Conservation (phyloP, 2,797 vertebrate genomes). For the Steatocranus sp. region DNA sequence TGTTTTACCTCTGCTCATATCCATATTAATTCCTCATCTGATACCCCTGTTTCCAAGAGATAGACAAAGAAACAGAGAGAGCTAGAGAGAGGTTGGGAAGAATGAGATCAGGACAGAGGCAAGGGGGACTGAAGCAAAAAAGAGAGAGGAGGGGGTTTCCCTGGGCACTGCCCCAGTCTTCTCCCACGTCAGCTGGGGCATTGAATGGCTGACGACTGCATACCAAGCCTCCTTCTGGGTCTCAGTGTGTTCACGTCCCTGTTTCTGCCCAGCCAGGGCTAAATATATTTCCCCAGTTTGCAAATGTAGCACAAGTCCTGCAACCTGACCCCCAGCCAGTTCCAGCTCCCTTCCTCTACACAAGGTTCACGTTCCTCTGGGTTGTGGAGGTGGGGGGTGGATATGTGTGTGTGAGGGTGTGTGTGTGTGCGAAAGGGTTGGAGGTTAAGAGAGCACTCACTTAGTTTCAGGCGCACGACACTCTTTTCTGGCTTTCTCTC, state of each 20-base stretch:
- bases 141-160: constrained; percentile 49
- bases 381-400: constrained; percentile 44
- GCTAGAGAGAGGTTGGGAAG: background rate
- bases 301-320: constrained; percentile 86
- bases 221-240: constrained; percentile 75
- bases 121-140: background rate
- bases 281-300: constrained; percentile 84
- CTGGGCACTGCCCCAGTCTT: constrained; percentile 46
- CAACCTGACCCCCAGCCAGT: constrained; percentile 71
- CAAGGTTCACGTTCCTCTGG: constrained; percentile 73
- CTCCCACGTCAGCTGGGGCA: constrained; percentile 64
- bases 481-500: constrained; percentile 52
- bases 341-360: constrained; percentile 62
- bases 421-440: constrained; percentile 39
- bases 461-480: constrained; percentile 46
- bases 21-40: background rate
- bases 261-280: constrained; percentile 70
- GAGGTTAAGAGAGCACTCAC: constrained; percentile 64
- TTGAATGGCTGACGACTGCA: constrained; percentile 76
- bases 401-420: background rate
- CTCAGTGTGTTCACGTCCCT: constrained; percentile 62
- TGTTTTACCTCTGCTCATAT: background rate
- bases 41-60: background rate
- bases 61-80: background rate
- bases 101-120: constrained; percentile 15